phyloP scores from a whole-genome alignment of 2,113 vertebrate genomes.

The Ceuthmochares aereus region DNA sequence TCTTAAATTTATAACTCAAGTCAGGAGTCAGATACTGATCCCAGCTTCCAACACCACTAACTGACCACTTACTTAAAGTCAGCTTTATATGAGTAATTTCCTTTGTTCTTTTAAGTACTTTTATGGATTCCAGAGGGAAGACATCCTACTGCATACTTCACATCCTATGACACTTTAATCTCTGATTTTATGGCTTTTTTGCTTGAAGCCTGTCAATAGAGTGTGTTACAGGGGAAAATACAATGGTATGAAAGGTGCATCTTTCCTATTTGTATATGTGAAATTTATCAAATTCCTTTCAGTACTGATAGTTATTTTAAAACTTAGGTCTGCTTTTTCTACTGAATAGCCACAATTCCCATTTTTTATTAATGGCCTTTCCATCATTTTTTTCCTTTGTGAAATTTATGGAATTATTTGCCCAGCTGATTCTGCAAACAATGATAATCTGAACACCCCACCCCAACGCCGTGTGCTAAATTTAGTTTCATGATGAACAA shows the following conservation, averaged over 20 bases:
- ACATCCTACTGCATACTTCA: background rate
- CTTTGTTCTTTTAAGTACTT: background rate
- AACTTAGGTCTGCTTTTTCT: background rate
- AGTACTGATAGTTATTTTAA: background rate
- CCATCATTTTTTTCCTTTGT: background rate
- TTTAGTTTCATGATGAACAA: constrained; percentile 72
- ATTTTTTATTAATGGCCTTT: background rate
- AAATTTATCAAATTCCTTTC: background rate
- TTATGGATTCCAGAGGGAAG: background rate
- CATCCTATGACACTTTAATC: background rate
- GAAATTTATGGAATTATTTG: background rate
- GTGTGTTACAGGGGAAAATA: background rate
- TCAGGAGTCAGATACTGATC: background rate
- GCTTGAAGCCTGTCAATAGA: background rate
- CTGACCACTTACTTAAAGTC: background rate
- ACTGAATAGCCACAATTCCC: background rate
- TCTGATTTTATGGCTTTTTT: background rate
- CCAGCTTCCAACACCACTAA: background rate
- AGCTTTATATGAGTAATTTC: background rate
- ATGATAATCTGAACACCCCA: background rate
- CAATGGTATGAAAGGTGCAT: fast-evolving
- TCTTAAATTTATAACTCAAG: background rate
- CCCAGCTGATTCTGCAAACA: background rate
- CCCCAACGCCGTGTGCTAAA: constrained; percentile 5
- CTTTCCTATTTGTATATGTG: fast-evolving